phyloP scores from a whole-genome alignment of 2,113 vertebrate species.

The Tetrax tetrax region DNA sequence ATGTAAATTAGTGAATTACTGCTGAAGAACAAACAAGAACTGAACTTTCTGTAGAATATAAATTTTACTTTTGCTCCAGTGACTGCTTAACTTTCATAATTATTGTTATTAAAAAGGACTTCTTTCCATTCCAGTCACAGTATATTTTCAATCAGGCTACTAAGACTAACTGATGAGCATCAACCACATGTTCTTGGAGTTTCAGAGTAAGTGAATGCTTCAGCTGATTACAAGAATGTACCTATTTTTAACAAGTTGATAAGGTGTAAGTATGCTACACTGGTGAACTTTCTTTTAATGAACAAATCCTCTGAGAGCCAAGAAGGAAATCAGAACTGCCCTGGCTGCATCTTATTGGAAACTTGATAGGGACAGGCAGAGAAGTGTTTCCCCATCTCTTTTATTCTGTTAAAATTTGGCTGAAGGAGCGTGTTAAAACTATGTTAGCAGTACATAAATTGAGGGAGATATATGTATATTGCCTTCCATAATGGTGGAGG shows the following conservation, averaged over 20 bases:
- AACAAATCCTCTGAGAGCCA: background rate
- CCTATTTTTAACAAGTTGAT: background rate
- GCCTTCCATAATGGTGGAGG: background rate
- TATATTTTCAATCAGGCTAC: constrained; percentile 87
- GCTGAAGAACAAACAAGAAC: too few relatives aligned
- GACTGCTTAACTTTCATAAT: background rate
- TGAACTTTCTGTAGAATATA: background rate
- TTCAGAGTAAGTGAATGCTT: constrained; percentile 80
- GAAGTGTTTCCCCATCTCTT: background rate
- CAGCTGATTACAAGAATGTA: background rate
- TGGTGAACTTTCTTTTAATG: background rate
- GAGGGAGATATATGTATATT: background rate
- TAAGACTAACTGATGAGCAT: constrained; percentile 73
- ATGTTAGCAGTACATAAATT: background rate
- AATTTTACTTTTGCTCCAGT: background rate
- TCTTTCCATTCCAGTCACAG: constrained; percentile 80
- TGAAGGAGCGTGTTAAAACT: background rate
- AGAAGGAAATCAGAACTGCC: background rate
- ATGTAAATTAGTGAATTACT: background rate
- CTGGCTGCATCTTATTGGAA: background rate
- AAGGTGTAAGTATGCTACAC: background rate
- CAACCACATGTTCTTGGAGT: constrained; percentile 69
- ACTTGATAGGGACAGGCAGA: background rate
- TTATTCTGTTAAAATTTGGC: background rate
- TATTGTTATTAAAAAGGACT: background rate